Conservation (phyloP, 2,113 vertebrate species). For the Dinomys branickii region DNA sequence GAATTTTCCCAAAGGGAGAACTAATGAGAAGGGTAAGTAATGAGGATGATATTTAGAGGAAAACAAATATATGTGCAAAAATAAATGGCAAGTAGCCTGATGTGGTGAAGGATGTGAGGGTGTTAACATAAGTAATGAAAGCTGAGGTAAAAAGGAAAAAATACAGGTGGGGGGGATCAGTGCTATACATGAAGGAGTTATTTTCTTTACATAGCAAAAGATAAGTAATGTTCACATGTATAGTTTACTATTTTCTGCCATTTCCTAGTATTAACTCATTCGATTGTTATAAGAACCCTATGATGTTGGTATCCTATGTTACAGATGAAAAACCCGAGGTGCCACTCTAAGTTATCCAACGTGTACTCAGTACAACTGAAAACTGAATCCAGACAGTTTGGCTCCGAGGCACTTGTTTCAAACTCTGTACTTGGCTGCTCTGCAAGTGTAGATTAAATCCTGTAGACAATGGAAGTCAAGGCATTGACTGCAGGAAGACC, state of each 20-base stretch:
- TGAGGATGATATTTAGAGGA: background rate
- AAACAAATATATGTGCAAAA: background rate
- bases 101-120: background rate
- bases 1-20: conserved; percentile 12
- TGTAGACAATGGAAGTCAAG: background rate
- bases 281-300: background rate
- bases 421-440: background rate
- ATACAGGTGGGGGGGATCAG: background rate
- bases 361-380: background rate
- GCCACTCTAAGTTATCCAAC: background rate
- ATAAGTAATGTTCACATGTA: accelerated
- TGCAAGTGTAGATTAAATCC: background rate
- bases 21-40: background rate
- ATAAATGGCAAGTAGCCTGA: background rate
- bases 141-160: background rate
- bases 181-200: background rate
- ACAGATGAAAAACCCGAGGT: background rate
- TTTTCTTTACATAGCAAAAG: background rate
- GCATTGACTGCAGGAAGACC: background rate
- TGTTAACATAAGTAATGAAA: background rate
- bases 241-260: background rate
- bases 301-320: background rate
- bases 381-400: background rate
- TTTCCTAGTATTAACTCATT: background rate
- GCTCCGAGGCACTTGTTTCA: background rate